Conservation (phyloP, 2,797 vertebrate species). For the Cyprinella venusta region DNA sequence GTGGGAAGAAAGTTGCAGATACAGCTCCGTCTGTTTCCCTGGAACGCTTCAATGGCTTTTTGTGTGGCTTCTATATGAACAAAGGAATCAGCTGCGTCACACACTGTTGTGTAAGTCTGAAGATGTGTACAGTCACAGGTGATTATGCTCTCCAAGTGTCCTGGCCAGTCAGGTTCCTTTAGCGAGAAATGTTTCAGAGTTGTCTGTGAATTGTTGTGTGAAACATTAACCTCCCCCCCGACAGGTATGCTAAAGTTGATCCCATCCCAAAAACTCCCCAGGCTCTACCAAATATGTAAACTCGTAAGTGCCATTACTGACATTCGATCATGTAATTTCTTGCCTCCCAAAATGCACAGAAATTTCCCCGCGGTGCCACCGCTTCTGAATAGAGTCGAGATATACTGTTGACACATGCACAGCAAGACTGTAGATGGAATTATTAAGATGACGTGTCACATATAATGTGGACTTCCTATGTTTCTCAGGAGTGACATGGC, state of each 20-base stretch:
- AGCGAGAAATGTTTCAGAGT: neutral
- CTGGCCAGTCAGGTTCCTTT: neutral
- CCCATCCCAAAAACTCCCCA: conserved; percentile 1
- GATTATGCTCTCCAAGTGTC: conserved; percentile 13
- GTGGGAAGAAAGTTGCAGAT: conserved; percentile 64
- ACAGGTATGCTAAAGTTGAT: conserved; percentile 8
- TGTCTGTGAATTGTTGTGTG: neutral
- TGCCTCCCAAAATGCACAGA: neutral
- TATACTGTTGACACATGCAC: neutral
- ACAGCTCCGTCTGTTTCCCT: conserved; percentile 66
- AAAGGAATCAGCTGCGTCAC: conserved; percentile 66
- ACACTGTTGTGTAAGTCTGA: conserved; percentile 25
- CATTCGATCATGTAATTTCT: conserved; percentile 6
- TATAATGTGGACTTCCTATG: conserved; percentile 4
- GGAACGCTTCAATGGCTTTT: conserved; percentile 71
- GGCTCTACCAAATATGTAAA: conserved; percentile 13
- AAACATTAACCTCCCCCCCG: neutral
- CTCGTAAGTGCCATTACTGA: neutral
- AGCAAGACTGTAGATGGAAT: neutral
- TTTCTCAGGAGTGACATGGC: neutral
- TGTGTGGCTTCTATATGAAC: conserved; percentile 67
- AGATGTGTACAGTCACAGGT: neutral
- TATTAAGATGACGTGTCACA: neutral
- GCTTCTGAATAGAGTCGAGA: neutral
- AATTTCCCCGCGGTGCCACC: neutral